Conservation (phyloP, 2,797 vertebrate genomes). For the Spheniscus humboldti region DNA sequence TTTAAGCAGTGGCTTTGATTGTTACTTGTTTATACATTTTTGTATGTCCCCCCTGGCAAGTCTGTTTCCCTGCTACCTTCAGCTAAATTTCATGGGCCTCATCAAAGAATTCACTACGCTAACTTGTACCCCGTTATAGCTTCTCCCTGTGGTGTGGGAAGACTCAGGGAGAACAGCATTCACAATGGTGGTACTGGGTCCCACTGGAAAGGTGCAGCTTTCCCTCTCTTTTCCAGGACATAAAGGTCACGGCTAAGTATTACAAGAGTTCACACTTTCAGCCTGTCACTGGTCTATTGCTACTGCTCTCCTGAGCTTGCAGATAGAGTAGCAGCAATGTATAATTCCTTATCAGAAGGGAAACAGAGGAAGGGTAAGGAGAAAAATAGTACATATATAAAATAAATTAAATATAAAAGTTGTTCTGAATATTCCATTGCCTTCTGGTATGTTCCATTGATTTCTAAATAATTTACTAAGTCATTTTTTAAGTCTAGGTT, state of each 20-base stretch:
- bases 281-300: background rate
- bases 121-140: background rate
- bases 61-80: background rate
- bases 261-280: background rate
- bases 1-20: background rate
- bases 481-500: background rate
- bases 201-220: background rate
- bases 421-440: background rate
- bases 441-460: background rate
- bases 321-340: background rate
- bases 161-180: background rate
- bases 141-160: background rate
- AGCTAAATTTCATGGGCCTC: background rate
- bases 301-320: background rate
- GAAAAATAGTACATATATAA: background rate
- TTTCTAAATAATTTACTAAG: background rate
- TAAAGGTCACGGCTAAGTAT: background rate
- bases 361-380: background rate
- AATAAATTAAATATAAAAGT: background rate
- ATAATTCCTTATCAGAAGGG: background rate
- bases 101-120: background rate
- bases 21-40: background rate
- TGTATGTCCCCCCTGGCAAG: background rate
- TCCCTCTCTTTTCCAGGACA: background rate
- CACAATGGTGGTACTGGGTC: background rate